phyloP scores from a whole-genome alignment of 2,113 vertebrate genomes.

The Eonycteris spelaea region DNA sequence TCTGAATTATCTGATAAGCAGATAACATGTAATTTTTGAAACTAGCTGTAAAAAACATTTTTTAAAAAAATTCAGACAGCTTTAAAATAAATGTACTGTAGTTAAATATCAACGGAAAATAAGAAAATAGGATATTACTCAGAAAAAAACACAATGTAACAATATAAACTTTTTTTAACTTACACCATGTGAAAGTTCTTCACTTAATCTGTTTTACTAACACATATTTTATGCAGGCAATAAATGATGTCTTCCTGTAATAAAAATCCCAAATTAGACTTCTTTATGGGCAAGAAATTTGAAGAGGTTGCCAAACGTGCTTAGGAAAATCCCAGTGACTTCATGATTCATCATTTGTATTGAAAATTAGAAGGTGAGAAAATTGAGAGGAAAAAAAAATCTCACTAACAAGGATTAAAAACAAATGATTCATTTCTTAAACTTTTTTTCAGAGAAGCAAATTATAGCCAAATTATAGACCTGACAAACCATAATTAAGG shows the following conservation, averaged over 20 bases:
- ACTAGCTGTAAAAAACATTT: not conserved
- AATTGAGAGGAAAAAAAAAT: conserved; percentile 13
- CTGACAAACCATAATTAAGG: conserved; percentile 65
- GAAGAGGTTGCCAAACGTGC: conserved; percentile 53
- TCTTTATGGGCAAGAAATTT: conserved; percentile 64
- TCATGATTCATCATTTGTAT: conserved; percentile 73
- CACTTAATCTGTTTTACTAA: conserved; percentile 48
- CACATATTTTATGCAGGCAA: conserved; percentile 56
- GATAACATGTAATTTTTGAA: not conserved
- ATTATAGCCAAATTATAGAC: conserved; percentile 70
- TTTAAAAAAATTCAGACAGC: not conserved
- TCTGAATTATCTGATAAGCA: not conserved
- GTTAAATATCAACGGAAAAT: conserved; percentile 3
- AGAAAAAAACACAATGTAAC: not conserved
- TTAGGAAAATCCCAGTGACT: conserved; percentile 69
- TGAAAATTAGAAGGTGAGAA: conserved; percentile 75
- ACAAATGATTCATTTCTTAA: conserved; percentile 72
- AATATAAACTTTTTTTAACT: conserved; percentile 28
- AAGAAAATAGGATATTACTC: not conserved
- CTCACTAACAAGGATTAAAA: conserved; percentile 69
- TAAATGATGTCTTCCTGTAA: conserved; percentile 66
- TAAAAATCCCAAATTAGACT: conserved; percentile 63
- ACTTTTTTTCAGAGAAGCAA: conserved; percentile 68
- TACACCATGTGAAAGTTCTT: conserved; percentile 17
- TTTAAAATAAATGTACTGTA: not conserved